phyloP scores from a whole-genome alignment of 2,888 invertebrate genomes.

The Nipponacmea schrenckii region DNA sequence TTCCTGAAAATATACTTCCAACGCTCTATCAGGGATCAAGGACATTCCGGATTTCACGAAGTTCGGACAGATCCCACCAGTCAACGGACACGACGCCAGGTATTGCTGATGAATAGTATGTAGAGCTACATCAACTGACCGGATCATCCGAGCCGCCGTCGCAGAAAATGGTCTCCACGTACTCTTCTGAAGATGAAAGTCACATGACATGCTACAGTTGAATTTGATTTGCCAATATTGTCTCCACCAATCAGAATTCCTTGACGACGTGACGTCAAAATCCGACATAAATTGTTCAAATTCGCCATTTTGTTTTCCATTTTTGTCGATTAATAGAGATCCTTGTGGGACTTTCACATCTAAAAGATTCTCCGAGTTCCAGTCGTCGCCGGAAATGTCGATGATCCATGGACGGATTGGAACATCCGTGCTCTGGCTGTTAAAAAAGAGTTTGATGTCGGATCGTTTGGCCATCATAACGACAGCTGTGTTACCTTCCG shows the following conservation, averaged over 20 bases:
- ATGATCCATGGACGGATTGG: slow-evolving; percentile 26
- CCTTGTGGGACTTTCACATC: slow-evolving; percentile 25
- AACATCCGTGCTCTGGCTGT: slow-evolving; percentile 10
- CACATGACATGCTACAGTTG: slow-evolving; percentile 16
- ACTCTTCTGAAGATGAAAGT: slow-evolving; percentile 2
- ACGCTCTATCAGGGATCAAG: neutral
- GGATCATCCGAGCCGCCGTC: slow-evolving; percentile 42
- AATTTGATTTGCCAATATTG: slow-evolving; percentile 22
- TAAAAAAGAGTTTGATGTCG: slow-evolving; percentile 21
- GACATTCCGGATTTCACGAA: slow-evolving; percentile 27
- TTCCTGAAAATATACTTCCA: slow-evolving; percentile 14
- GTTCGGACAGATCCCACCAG: slow-evolving; percentile 36
- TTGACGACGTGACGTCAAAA: slow-evolving; percentile 16
- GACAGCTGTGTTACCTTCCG: slow-evolving; percentile 16
- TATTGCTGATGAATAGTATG: slow-evolving; percentile 40
- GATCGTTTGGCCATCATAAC: slow-evolving; percentile 24
- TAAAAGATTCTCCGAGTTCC: slow-evolving; percentile 10
- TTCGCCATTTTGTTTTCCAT: slow-evolving; percentile 23
- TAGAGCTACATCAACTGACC: slow-evolving; percentile 42
- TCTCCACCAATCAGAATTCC: slow-evolving; percentile 22
- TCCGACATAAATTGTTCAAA: slow-evolving; percentile 18
- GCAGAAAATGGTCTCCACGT: slow-evolving; percentile 16
- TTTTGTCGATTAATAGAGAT: slow-evolving; percentile 24
- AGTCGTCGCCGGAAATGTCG: slow-evolving; percentile 24
- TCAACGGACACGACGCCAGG: slow-evolving; percentile 32